phyloP scores from a whole-genome alignment of 1,140 invertebrate species.

The Drosophila ficusphila region DNA sequence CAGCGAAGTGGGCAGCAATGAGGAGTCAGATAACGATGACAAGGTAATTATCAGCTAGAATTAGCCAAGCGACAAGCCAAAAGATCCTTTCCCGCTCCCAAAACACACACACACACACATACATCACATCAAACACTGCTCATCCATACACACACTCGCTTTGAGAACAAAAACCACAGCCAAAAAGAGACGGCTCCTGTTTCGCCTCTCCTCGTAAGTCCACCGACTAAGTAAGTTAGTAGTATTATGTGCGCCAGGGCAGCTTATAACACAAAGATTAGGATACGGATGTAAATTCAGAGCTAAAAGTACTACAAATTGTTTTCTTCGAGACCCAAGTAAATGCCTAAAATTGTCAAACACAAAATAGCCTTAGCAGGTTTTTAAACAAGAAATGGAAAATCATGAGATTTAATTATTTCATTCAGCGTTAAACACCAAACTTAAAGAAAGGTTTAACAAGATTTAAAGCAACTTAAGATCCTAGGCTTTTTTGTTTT shows the following conservation, averaged over 20 bases:
- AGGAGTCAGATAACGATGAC: constrained; percentile 94
- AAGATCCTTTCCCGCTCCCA: constrained; percentile 20
- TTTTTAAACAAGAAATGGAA: too few relatives aligned
- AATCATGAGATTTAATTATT: too few relatives aligned
- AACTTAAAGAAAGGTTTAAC: neutral
- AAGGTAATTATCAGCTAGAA: constrained; percentile 89
- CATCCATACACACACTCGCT: constrained; percentile 10
- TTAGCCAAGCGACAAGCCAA: constrained; percentile 15
- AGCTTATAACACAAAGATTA: neutral
- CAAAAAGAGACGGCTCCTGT: constrained; percentile 11
- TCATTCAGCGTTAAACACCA: neutral
- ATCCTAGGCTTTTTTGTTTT: too few relatives aligned
- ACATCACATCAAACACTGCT: constrained; percentile 3
- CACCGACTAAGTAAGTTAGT: neutral
- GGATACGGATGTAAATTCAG: neutral
- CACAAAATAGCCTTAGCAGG: too few relatives aligned
- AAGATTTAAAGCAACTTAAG: too few relatives aligned
- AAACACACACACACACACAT: neutral
- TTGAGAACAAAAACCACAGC: constrained; percentile 6
- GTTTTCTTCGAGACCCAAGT: neutral
- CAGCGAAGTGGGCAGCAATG: constrained; percentile 90
- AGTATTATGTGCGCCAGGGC: neutral
- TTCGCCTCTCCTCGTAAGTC: constrained; percentile 21
- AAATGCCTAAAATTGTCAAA: neutral
- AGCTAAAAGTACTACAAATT: neutral